These are phyloP conservation scores for Suricata suricatta DNA, from an alignment of 2,113 vertebrate genomes.

Conservation along the genomic window DNA sequence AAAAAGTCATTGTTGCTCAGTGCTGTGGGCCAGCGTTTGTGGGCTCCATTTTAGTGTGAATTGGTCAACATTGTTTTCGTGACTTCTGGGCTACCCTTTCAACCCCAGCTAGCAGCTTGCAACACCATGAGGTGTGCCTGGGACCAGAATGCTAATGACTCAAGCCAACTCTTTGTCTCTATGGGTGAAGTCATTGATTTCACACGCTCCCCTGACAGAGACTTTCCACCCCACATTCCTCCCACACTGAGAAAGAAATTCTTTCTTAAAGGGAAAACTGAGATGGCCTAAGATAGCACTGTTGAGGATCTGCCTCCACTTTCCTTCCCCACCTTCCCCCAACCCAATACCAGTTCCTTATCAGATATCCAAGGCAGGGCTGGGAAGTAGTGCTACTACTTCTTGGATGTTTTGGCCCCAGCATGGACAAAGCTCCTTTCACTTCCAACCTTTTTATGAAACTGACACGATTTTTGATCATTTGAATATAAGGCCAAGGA, in stretches of 20 bases:
- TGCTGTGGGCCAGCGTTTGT: background rate
- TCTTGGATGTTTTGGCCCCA: background rate
- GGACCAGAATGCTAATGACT: slow-evolving; percentile 32
- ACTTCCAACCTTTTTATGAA: background rate
- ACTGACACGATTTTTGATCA: background rate
- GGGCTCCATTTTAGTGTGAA: background rate
- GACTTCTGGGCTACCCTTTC: background rate
- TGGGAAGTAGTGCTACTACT: background rate
- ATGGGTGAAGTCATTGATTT: slow-evolving; percentile 54
- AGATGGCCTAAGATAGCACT: background rate
- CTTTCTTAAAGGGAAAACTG: background rate
- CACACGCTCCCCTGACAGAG: slow-evolving; percentile 34
- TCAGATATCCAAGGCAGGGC: background rate
- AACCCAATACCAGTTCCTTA: background rate
- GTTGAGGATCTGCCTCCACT: background rate
- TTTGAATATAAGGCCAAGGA: background rate
- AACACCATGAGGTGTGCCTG: background rate
- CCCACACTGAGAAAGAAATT: background rate
- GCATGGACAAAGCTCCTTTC: background rate
- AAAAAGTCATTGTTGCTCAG: background rate
- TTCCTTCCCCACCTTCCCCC: accelerated
- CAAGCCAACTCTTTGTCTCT: slow-evolving; percentile 24
- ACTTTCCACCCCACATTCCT: slow-evolving; percentile 27
- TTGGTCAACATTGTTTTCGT: background rate
- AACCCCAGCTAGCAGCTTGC: background rate